Evolutionary conservation across 2,888 invertebrate species (phyloP).

Genomic region (Lamproptera curius): DNA sequence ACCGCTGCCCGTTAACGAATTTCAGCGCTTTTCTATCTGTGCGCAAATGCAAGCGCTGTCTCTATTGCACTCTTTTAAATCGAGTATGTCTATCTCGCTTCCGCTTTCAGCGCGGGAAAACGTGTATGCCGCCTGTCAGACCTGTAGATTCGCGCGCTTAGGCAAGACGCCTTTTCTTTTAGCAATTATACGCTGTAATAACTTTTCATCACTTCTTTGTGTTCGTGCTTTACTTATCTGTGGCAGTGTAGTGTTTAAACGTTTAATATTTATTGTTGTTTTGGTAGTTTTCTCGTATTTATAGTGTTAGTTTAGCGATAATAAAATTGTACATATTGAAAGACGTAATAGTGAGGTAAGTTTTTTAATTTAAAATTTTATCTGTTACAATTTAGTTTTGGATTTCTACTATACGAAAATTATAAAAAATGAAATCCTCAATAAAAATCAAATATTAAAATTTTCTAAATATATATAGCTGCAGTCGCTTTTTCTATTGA

Average conservation of each 20-base stretch:
- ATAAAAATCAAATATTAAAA: no score
- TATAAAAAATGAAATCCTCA: no score
- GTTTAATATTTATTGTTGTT: conserved; percentile 26
- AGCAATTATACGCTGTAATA: conserved; percentile 23
- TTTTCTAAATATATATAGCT: no score
- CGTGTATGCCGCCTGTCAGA: conserved; percentile 54
- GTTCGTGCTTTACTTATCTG: conserved; percentile 23
- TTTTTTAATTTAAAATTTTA: no score
- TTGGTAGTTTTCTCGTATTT: conserved; percentile 30
- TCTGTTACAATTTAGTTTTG: no score
- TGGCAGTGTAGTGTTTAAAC: conserved; percentile 17
- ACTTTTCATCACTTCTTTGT: conserved; percentile 26
- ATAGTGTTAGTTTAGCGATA: conserved; percentile 34
- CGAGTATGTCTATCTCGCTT: conserved; percentile 33
- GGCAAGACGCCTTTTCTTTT: conserved; percentile 49
- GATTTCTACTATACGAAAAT: no score
- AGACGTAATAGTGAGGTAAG: conserved; percentile 66
- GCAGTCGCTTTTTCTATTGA: no score
- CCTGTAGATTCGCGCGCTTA: conserved; percentile 63
- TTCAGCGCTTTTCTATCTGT: conserved; percentile 45
- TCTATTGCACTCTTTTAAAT: conserved; percentile 31
- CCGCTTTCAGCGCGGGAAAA: conserved; percentile 53
- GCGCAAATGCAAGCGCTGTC: conserved; percentile 35
- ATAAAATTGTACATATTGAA: conserved; percentile 43
- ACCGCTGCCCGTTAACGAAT: conserved; percentile 29